Base-by-base conservation (phyloP, 2,888 invertebrate species). In the Smittia sp. region DNA sequence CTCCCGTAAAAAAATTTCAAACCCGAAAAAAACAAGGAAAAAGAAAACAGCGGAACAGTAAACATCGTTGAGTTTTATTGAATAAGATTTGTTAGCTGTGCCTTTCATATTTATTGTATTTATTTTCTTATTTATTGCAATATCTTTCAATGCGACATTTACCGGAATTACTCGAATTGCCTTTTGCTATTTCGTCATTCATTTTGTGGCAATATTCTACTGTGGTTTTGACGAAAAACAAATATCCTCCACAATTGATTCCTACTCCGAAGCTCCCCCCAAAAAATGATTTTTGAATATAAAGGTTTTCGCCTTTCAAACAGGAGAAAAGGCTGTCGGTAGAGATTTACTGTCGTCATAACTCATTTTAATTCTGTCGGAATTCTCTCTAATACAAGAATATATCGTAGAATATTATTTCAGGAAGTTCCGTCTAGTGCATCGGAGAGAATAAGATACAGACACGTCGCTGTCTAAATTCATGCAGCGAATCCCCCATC, bases 91-190 rank as follows among this genome's bases (percentile, higher is more conserved):
- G 46, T 46, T 46, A 46, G 9, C n/a, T 46, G 46, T 13, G 20
- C 54, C 20, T 62, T n/a, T 11, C 52, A 62, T 72, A 62, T 72
- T 72, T 72, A 72, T 72, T 3, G 54, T 72, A 72, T 72, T 72
- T 72, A 72, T 62, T 72, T 72, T 25, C 39, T 72, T 72, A 72
- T 72, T 72, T 72, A 72, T 72, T 62, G 24, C 54, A 24, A 24
- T 62, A n/a, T 39, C 41, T 27, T 69, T 41, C 13, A 15, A 6
- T 69, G 41, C 52, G 54, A 54, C 32, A 69, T 69, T 72, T 11
- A 22, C 22, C 18, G 22, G 22, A 46, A n/a, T 46, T 46, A 46
- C n/a, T 46, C 15, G 13, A 46, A 46, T 11, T 46, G 46, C 46
- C 32, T 46, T 46, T 46, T 15, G 46, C 46, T 13, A 46, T 46